Evolutionary conservation across 2,888 invertebrate species (phyloP).

Genomic region (Eulithis prunata): DNA sequence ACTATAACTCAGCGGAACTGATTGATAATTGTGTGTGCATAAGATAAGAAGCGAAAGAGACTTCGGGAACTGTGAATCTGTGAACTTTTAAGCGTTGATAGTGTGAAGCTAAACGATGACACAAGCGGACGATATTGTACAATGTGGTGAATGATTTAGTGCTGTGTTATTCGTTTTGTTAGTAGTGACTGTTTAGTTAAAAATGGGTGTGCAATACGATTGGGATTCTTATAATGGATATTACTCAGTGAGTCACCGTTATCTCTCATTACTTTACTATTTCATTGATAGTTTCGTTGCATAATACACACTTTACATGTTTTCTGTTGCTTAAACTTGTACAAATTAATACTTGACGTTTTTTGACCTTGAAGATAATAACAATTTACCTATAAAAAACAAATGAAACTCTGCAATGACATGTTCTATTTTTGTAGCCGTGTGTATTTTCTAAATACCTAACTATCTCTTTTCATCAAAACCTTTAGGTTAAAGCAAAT

Average conservation of each 20-base stretch:
- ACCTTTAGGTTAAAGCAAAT: no score
- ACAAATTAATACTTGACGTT: slow-evolving; percentile 11
- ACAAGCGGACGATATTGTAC: slow-evolving; percentile 43
- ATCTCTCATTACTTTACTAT: slow-evolving; percentile 22
- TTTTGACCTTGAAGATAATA: slow-evolving; percentile 19
- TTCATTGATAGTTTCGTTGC: slow-evolving; percentile 18
- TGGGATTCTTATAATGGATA: slow-evolving; percentile 80
- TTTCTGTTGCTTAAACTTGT: slow-evolving; percentile 16
- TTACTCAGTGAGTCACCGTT: slow-evolving; percentile 71
- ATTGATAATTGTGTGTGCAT: slow-evolving; percentile 75
- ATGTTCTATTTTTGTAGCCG: slow-evolving; percentile 17
- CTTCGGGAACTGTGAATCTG: slow-evolving; percentile 53
- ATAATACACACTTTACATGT: neutral
- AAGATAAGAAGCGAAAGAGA: slow-evolving; percentile 60
- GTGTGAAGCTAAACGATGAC: slow-evolving; percentile 50
- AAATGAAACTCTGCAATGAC: slow-evolving; percentile 48
- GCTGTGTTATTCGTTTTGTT: slow-evolving; percentile 48
- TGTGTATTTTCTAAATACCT: neutral
- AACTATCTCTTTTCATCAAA: no score
- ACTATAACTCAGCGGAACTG: slow-evolving; percentile 60
- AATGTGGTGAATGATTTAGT: slow-evolving; percentile 59
- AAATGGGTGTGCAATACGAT: slow-evolving; percentile 81
- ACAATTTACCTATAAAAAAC: neutral
- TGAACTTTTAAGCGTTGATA: slow-evolving; percentile 51
- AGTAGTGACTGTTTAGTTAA: slow-evolving; percentile 59